A percentile compares a stretch with the other conserved stretches of the same genome.
Conservation (phyloP, 2,797 vertebrate genomes). For the Myiotriccus ornatus region DNA sequence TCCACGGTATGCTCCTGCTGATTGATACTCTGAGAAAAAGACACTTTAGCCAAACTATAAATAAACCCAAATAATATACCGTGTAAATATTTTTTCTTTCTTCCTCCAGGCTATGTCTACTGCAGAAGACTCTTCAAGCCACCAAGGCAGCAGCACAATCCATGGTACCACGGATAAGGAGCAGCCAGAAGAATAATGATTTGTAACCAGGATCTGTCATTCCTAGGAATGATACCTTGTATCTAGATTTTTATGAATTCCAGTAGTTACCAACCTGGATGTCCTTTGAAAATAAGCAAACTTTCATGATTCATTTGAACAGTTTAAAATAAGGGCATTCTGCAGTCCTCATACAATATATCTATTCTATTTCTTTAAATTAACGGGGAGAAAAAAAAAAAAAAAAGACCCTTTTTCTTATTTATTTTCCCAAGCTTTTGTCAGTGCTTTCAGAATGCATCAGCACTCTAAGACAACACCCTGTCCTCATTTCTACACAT, state of each 20-base stretch:
- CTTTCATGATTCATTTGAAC: not conserved
- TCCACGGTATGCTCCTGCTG: not conserved
- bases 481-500: constrained; percentile 69
- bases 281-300: constrained; percentile 16
- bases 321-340: constrained; percentile 40
- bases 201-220: not conserved
- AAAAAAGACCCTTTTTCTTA: not conserved
- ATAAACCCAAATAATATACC: not conserved
- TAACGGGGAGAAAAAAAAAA: not conserved
- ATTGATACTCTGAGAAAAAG: not conserved
- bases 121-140: not conserved
- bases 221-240: not conserved
- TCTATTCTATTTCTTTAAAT: not conserved
- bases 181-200: not conserved
- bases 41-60: not conserved
- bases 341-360: not conserved
- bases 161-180: not conserved
- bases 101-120: not conserved
- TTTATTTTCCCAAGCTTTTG: constrained; percentile 62
- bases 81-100: not conserved
- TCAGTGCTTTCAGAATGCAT: constrained; percentile 74
- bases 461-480: constrained; percentile 69
- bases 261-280: not conserved
- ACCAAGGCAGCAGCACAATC: not conserved
- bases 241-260: not conserved